Base-by-base conservation (phyloP, 2,797 vertebrate genomes). In the Cheirogaleus major region DNA sequence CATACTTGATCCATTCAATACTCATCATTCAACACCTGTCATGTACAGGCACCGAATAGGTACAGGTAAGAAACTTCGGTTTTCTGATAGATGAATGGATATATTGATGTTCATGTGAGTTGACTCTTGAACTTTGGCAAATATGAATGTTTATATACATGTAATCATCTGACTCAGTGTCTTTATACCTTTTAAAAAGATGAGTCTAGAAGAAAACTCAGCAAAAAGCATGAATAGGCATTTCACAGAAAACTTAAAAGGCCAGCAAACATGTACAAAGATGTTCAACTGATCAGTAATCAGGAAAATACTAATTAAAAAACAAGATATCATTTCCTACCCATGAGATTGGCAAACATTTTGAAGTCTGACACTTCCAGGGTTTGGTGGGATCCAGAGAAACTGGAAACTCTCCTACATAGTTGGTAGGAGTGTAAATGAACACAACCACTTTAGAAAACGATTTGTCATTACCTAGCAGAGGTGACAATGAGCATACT, bases 101-200 rank as follows among this genome's bases (percentile, higher is more conserved):
- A n/a, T 10, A 12, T 59, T 67, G 65, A 17, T 20, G 25, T 80
- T 69, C 83, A 32, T 50, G 89, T 85, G 50, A 79, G 79, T 30
- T 30, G 79, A 76, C 43, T 69, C 73, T 67, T 89, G 63, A 95
- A 79, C n/a, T 85, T 61, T 27, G 52, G 27, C 10, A 45, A 48
- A 89, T 41, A 83, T 15, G 45, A 50, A 22, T 45, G n/a, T 82
- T 45, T 82, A 9, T 32, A 45, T 45, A 45, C 15, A 23, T 61
- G 17, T 81, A 8, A 14, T 45, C 41, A 20, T 41, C 25, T 59
- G 35, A 41, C 48, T 67, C 18, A 18, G 4, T 59, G n/a, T 25
- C 45, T 93, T 79, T 59, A 22, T 78, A 35, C 10, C 6, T 85
- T 93, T 67, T 90, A 59, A 67, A 92, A 93, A 91, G 55, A 95